These are phyloP conservation scores for Cotesia vestalis DNA, from an alignment of 1,140 invertebrate species.

Conservation along the genomic window DNA sequence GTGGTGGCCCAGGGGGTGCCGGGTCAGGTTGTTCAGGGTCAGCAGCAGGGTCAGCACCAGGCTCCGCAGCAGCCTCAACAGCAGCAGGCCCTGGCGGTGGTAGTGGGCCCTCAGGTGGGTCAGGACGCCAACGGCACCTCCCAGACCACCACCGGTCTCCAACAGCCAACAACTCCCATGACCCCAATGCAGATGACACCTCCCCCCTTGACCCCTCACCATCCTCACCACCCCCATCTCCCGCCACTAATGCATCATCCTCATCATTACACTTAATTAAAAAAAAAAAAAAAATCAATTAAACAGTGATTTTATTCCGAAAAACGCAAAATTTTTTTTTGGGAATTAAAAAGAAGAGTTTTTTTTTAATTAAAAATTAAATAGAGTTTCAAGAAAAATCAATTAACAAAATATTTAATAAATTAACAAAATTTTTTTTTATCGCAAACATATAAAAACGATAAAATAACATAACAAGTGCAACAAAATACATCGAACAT, in stretches of 20 bases:
- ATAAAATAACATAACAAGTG: too few species aligned
- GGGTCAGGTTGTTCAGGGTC: slow-evolving; percentile 47
- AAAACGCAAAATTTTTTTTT: too few species aligned
- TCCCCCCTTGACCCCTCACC: slow-evolving; percentile 63
- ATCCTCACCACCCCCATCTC: slow-evolving; percentile 66
- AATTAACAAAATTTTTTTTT: too few species aligned
- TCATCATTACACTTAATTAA: too few species aligned
- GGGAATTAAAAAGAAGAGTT: too few species aligned
- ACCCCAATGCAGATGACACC: slow-evolving; percentile 66
- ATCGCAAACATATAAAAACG: too few species aligned
- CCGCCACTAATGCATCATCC: slow-evolving; percentile 65
- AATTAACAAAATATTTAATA: too few species aligned
- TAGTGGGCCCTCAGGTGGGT: slow-evolving; percentile 45
- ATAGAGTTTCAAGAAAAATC: too few species aligned
- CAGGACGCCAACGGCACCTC: slow-evolving; percentile 61
- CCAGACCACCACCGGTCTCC: slow-evolving; percentile 54
- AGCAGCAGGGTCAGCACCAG: slow-evolving; percentile 45
- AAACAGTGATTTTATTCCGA: too few species aligned
- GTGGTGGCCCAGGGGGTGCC: slow-evolving; percentile 53
- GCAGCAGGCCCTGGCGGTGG: slow-evolving; percentile 46
- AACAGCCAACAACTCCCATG: slow-evolving; percentile 65
- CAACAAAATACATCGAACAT: too few species aligned
- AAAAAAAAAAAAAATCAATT: too few species aligned
- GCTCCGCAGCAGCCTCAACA: slow-evolving; percentile 43
- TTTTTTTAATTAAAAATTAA: too few species aligned